Evolutionary conservation across 2,113 vertebrate genomes (phyloP).

Genomic region (Neotoma lepida): DNA sequence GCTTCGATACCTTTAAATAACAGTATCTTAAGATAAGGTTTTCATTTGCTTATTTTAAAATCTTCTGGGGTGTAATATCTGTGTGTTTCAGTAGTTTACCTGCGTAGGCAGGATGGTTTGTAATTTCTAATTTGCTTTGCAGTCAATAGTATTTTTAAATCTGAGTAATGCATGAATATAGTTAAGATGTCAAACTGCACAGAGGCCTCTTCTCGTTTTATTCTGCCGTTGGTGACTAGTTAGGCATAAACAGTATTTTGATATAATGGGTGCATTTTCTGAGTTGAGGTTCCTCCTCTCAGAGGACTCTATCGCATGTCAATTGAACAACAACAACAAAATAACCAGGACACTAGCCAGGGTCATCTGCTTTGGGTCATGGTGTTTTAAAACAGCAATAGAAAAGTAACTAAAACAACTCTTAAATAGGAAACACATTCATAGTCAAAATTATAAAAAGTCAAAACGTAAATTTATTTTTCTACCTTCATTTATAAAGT

Average conservation of each 20-base stretch:
- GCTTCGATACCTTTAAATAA: background rate
- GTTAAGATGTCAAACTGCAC: slow-evolving; percentile 16
- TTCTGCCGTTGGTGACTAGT: background rate
- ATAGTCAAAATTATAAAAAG: slow-evolving; percentile 9
- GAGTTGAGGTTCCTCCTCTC: background rate
- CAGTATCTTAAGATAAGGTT: slow-evolving; percentile 9
- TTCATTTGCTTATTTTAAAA: background rate
- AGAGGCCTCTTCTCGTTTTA: background rate
- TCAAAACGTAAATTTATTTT: background rate
- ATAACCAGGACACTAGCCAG: background rate
- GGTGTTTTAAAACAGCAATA: background rate
- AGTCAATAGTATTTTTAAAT: slow-evolving; percentile 18
- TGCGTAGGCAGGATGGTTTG: background rate
- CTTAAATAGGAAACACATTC: slow-evolving; percentile 5
- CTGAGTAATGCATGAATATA: background rate
- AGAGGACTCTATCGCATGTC: background rate
- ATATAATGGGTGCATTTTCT: background rate
- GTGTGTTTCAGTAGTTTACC: background rate
- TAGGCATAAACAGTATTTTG: background rate
- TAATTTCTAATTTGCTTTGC: slow-evolving; percentile 29
- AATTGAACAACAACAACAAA: background rate
- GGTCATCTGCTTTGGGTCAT: background rate
- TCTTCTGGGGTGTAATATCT: background rate
- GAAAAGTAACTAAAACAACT: background rate
- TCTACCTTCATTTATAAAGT: background rate